Evolutionary conservation across 2,888 invertebrate genomes (phyloP), one percentile per base, ranked within the genome.

Genomic region (Pollenia griseotomentosa): DNA sequence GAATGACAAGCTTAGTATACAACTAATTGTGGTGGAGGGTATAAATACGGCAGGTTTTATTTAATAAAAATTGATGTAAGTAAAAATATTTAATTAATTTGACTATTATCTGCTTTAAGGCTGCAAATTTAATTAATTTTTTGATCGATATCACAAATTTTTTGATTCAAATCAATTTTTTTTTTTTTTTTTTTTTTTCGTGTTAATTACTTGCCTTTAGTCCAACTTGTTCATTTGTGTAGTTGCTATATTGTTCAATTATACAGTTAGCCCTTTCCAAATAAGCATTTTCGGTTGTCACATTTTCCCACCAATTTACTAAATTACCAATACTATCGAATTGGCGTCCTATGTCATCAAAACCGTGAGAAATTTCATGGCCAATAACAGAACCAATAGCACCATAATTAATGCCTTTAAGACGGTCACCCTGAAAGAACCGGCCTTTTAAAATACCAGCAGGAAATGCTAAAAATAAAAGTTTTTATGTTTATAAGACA

Each of bases 231-330:
- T 95, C 95, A 6, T 97, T 97, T 0, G 96, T 96, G 92, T 97
- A 99, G 93, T 98, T 98, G 81, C 97, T 97, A 91, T 99, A 99
- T 92, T 99, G 99, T 88, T 98, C 95, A 89, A 98, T 97, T 90
- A 99, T 98, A 92, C 99, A 99, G 90, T 96, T 95, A 0, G 98
- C 97, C 91, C 96, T 97, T 88, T 97, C 95, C 75, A 97, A 94
- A 92, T 98, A 99, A 40, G 96, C 96, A 88, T 95, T 95, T 90
- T 97, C 97, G 0, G 98, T n/a, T n/a, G 98, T 98, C 87, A 95
- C 94, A 71, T 96, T 95, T 88, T 96, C 96, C 98, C 98, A 99
- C 98, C 99, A 99, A 91, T 98, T 97, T 0, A 96, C 95, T 88
- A 98, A 94, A 93, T 98, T 98, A 14, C 98, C 99, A 88, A 97